Base-by-base conservation (phyloP, 2,888 invertebrate genomes). In the Idaea straminata region DNA sequence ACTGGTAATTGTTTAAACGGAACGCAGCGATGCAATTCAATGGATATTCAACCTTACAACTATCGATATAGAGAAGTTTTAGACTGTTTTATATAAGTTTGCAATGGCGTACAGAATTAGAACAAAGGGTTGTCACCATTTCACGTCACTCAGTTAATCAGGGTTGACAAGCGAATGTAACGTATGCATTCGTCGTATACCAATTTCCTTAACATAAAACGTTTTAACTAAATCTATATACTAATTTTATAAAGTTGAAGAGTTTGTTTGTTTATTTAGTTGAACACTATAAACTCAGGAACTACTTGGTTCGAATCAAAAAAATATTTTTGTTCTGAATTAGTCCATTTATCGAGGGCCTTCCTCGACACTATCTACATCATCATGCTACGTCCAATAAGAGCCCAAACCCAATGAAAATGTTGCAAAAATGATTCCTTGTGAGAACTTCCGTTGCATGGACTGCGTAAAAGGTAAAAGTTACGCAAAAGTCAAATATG, bases 61-160 rank as follows among this genome's bases (percentile, higher is more conserved):
- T 25, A 4, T 34, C 3, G 68, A 5, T 13, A 65, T 77, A 81
- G 16, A 72, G 64, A 38, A 64, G 35, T 35, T 34, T 35, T 61
- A 1, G 62, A 74, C 61, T 68, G 35, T 59, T 13, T 38, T 57
- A 16, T 15, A 34, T 69, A 77, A 73, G 65, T 77, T 83, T 74
- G 80, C 65, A 66, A 68, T 81, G 75, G 78, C 74, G 78, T 75
- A 72, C 79, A 75, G 78, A 85, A 86, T 86, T 86, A 86, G 84
- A 86, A 87, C 87, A 87, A 87, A 86, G 87, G 84, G 84, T 84
- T 86, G 85, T 86, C 84, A 83, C 83, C 79, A 80, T 78, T 79
- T 77, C 80, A 81, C 81, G 81, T 74, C 79, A 83, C 83, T 84
- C 86, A 85, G 86, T 87, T 86, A 85, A 86, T 86, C 86, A 86